A percentile compares a stretch with the other conserved stretches of the same genome.
Conservation (phyloP, 64 coral and sea anemone genomes). For the Dendrophyllia cribrosa region DNA sequence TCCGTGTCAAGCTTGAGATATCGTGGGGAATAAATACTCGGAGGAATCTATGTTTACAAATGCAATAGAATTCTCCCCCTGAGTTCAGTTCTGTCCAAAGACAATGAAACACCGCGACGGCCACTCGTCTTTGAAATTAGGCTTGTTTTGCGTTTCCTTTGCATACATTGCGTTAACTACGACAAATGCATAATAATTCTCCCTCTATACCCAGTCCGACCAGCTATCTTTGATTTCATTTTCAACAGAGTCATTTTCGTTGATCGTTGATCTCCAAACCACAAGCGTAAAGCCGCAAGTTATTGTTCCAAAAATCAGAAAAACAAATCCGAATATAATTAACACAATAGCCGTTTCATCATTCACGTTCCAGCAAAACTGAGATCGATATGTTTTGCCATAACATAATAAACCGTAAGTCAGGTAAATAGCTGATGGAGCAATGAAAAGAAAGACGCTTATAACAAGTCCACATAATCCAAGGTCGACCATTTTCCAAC, state of each 20-base stretch:
- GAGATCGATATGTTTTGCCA: not conserved
- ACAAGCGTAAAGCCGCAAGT: not conserved
- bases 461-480: not conserved
- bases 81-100: no score
- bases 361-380: slow-evolving; percentile 6
- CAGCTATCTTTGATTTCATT: not conserved
- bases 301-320: slow-evolving; percentile 9
- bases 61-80: no score
- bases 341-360: slow-evolving; percentile 13
- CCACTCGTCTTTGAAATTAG: no score
- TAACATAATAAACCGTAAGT: not conserved
- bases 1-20: no score
- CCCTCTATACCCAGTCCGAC: not conserved
- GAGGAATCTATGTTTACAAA: no score
- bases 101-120: no score
- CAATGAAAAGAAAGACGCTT: not conserved
- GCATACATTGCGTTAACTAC: not conserved
- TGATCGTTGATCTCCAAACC: not conserved
- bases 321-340: not conserved
- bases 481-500: slow-evolving; percentile 21
- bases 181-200: not conserved
- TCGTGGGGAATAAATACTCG: no score
- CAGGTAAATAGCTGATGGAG: not conserved
- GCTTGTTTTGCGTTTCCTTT: no score
- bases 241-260: not conserved